These are phyloP conservation scores for Amblyornis subalaris DNA, from an alignment of 2,113 vertebrate genomes.

Conservation along the genomic window DNA sequence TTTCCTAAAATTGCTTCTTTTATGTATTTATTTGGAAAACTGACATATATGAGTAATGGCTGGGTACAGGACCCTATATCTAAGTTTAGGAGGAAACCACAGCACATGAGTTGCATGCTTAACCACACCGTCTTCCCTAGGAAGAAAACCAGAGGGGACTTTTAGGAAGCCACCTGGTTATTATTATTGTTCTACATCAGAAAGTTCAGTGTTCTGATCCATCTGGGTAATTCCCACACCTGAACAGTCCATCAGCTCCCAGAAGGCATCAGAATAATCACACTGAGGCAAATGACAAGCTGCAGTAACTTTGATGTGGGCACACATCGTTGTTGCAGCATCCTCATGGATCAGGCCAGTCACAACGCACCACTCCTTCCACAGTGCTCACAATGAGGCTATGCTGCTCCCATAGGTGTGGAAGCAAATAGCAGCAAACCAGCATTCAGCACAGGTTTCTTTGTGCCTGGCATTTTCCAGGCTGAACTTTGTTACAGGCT, in stretches of 20 bases:
- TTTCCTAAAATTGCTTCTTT: background rate
- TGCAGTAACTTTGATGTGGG: accelerated
- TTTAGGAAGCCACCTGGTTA: background rate
- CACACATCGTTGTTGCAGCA: background rate
- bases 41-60: background rate
- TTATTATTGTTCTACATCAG: background rate
- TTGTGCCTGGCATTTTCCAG: background rate
- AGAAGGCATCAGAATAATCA: background rate
- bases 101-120: background rate
- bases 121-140: background rate
- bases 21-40: background rate
- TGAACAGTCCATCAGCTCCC: background rate
- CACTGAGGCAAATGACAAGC: background rate
- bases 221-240: background rate
- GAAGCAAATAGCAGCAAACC: background rate
- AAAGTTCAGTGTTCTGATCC: background rate
- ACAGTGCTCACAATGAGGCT: background rate
- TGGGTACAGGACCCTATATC: background rate
- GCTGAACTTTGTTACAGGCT: background rate
- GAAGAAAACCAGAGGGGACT: background rate
- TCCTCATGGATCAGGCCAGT: background rate
- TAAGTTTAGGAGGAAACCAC: background rate
- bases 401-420: background rate
- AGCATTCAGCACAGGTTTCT: background rate
- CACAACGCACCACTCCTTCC: background rate